These are phyloP conservation scores for Mesorhabditis sp. DNA, from an alignment of 2,888 invertebrate genomes.

Conservation along the genomic window DNA sequence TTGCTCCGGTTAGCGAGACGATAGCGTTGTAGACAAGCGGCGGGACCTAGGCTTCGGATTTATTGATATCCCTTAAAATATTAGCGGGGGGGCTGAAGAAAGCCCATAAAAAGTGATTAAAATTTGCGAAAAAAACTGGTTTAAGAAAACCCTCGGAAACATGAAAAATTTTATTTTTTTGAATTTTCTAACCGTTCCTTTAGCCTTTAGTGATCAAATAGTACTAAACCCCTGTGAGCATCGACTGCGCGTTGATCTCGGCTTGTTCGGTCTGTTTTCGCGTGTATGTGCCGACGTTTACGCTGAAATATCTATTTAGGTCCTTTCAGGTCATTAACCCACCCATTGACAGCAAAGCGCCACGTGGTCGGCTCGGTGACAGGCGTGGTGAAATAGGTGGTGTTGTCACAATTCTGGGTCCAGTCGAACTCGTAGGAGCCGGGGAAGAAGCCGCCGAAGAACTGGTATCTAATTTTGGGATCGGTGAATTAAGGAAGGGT, in stretches of 20 bases:
- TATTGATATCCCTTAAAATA: too few species aligned
- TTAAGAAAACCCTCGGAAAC: too few species aligned
- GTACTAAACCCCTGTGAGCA: neutral
- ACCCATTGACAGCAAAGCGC: neutral
- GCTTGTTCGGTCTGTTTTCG: neutral
- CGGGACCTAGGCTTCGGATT: neutral
- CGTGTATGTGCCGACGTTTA: neutral
- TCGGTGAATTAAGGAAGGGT: too few species aligned
- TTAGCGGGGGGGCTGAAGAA: too few species aligned
- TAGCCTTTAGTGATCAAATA: too few species aligned
- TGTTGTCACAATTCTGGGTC: neutral
- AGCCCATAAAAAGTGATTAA: too few species aligned
- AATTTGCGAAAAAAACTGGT: too few species aligned
- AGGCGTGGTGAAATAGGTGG: slow-evolving; percentile 4
- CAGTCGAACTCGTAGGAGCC: slow-evolving; percentile 1
- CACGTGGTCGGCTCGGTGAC: neutral
- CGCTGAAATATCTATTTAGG: neutral
- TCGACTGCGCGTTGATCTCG: slow-evolving; percentile 5
- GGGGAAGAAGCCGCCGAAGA: neutral
- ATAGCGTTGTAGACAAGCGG: neutral
- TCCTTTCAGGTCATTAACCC: neutral
- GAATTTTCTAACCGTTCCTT: too few species aligned
- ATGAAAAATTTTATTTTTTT: too few species aligned
- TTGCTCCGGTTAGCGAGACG: neutral
- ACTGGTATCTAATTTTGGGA: neutral